Evolutionary conservation across 2,888 invertebrate species (phyloP).

Genomic region (Cephus rjabovi): DNA sequence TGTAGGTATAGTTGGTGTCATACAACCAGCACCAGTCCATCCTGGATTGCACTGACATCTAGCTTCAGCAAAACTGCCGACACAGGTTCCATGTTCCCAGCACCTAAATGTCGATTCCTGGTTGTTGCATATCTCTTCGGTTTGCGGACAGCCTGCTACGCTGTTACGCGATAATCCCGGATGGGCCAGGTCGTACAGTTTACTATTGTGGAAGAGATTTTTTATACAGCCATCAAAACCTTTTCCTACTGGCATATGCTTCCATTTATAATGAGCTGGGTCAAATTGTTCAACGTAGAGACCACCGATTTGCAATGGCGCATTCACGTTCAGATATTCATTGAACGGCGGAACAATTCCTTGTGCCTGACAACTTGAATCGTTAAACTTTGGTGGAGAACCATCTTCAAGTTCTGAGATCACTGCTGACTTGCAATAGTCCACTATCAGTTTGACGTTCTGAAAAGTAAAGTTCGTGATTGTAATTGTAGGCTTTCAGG

Average conservation of each 20-base stretch:
- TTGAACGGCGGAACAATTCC: slow-evolving; percentile 94
- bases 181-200: slow-evolving; percentile 93
- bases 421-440: slow-evolving; percentile 91
- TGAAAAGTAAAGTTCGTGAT: slow-evolving; percentile 43
- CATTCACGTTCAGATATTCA: slow-evolving; percentile 95
- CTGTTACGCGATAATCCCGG: slow-evolving; percentile 90
- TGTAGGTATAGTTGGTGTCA: slow-evolving; percentile 86
- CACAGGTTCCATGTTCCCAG: slow-evolving; percentile 95
- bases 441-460: slow-evolving; percentile 91
- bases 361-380: slow-evolving; percentile 88
- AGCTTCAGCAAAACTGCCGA: slow-evolving; percentile 89
- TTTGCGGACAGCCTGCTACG: slow-evolving; percentile 91
- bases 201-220: slow-evolving; percentile 95
- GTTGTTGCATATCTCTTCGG: slow-evolving; percentile 91
- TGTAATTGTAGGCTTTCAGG: not conserved
- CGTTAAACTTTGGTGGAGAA: slow-evolving; percentile 88
- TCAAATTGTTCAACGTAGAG: slow-evolving; percentile 91
- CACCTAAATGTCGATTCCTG: slow-evolving; percentile 88
- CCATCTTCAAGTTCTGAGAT: slow-evolving; percentile 92
- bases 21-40: slow-evolving; percentile 92
- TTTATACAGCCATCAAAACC: slow-evolving; percentile 97
- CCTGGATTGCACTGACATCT: slow-evolving; percentile 96
- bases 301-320: slow-evolving; percentile 95
- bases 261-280: slow-evolving; percentile 90
- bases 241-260: slow-evolving; percentile 88